Evolutionary conservation across 2,113 vertebrate species (phyloP).

Genomic region (Gymnarchus niloticus): DNA sequence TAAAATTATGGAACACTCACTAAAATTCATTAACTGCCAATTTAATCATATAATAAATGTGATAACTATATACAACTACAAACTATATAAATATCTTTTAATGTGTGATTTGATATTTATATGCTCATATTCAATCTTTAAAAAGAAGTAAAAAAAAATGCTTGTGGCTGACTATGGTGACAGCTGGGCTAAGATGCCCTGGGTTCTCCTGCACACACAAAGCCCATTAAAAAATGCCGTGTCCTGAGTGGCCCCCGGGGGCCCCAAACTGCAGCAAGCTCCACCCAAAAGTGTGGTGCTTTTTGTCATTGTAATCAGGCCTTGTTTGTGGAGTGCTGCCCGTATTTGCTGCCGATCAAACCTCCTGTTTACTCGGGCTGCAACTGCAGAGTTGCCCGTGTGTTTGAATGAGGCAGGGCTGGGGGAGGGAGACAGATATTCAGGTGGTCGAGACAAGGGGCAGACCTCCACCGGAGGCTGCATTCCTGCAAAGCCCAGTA

Average conservation of each 20-base stretch:
- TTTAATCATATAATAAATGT: neutral
- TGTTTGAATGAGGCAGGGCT: neutral
- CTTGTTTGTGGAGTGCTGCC: slow-evolving; percentile 70
- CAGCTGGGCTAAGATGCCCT: slow-evolving; percentile 77
- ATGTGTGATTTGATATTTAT: slow-evolving; percentile 52
- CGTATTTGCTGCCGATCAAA: slow-evolving; percentile 67
- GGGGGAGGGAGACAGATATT: neutral
- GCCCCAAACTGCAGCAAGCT: slow-evolving; percentile 73
- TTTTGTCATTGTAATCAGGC: slow-evolving; percentile 88
- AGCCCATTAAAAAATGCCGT: slow-evolving; percentile 88
- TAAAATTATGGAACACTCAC: slow-evolving; percentile 1
- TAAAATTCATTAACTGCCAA: slow-evolving; percentile 47
- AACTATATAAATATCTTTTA: neutral
- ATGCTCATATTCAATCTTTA: slow-evolving; percentile 51
- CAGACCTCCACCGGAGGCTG: neutral
- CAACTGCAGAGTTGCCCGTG: slow-evolving; percentile 50
- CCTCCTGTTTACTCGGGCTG: slow-evolving; percentile 57
- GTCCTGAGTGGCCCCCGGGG: slow-evolving; percentile 77
- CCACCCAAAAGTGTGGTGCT: slow-evolving; percentile 89
- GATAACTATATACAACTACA: neutral
- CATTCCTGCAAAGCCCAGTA: slow-evolving; percentile 43
- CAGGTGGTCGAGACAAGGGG: slow-evolving; percentile 32
- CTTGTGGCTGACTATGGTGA: slow-evolving; percentile 70
- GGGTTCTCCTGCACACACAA: slow-evolving; percentile 72
- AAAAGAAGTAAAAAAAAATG: slow-evolving; percentile 38